Percentiles rank a stretch among this genome's conserved stretches.
These are phyloP conservation scores for Leptinotarsa defecta DNA, from an alignment of 1,140 invertebrate genomes.

Conservation along the genomic window DNA sequence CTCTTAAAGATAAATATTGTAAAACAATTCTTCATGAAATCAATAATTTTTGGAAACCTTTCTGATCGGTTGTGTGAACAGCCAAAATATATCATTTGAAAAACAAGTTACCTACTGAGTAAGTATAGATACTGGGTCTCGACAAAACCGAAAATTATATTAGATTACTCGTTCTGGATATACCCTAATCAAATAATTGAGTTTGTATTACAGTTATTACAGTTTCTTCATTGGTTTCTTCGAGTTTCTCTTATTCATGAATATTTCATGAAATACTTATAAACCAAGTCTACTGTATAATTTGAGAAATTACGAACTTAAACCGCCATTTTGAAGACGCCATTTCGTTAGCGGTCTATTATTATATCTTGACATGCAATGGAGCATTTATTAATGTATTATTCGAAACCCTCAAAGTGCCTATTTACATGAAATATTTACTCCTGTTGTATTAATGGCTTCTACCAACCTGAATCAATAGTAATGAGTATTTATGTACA, in stretches of 20 bases:
- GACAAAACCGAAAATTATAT: too few species aligned
- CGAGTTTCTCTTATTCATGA: background rate
- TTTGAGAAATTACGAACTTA: conserved; percentile 8
- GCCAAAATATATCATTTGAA: too few species aligned
- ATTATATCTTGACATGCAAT: conserved; percentile 28
- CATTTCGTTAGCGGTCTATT: conserved; percentile 26
- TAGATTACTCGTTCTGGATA: too few species aligned
- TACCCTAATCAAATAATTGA: too few species aligned
- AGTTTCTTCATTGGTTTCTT: too few species aligned
- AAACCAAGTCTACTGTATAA: conserved; percentile 21
- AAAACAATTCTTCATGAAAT: too few species aligned
- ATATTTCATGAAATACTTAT: background rate
- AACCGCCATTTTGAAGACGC: conserved; percentile 28
- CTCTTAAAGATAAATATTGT: too few species aligned
- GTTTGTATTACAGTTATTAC: too few species aligned
- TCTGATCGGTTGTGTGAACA: too few species aligned
- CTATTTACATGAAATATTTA: conserved; percentile 27
- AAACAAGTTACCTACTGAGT: too few species aligned
- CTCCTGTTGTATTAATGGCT: conserved; percentile 11
- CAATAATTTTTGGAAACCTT: too few species aligned
- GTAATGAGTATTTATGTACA: conserved; percentile 25
- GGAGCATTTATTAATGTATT: conserved; percentile 26
- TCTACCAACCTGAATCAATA: conserved; percentile 16
- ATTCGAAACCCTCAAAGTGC: conserved; percentile 23
- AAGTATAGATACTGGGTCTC: too few species aligned